Percentiles rank a stretch among this genome's conserved stretches.
Evolutionary conservation across 2,797 vertebrate species (phyloP).

Genomic region (Kryptolebias ocellatus): DNA sequence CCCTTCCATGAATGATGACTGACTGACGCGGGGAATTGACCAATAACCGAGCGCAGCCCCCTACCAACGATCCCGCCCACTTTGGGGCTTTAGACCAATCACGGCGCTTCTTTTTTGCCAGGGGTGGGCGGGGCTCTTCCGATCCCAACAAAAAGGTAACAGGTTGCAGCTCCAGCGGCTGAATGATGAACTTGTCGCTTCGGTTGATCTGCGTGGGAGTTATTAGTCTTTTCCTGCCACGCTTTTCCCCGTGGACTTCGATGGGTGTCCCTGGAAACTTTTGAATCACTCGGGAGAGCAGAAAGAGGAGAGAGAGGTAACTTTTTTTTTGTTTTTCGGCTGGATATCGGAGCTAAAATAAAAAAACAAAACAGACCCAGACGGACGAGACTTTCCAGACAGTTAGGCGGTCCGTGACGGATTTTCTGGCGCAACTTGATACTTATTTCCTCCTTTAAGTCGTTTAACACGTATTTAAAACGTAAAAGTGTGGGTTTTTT

Average conservation of each 20-base stretch:
- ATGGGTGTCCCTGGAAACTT: slow-evolving; percentile 23
- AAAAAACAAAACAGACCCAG: slow-evolving; percentile 12
- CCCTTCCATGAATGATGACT: background rate
- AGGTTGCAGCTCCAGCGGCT: slow-evolving; percentile 71
- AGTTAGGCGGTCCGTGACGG: background rate
- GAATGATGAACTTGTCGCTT: slow-evolving; percentile 65
- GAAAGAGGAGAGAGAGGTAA: slow-evolving; percentile 61
- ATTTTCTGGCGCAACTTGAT: background rate
- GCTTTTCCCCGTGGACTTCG: slow-evolving; percentile 3
- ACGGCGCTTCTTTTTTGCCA: background rate
- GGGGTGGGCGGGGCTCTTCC: slow-evolving; percentile 66
- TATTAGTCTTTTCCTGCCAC: slow-evolving; percentile 2
- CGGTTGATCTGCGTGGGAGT: slow-evolving; percentile 7
- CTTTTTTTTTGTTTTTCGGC: slow-evolving; percentile 27
- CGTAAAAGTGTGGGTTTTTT: background rate
- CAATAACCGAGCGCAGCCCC: slow-evolving; percentile 51
- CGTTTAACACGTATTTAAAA: background rate
- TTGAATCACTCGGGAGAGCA: slow-evolving; percentile 15
- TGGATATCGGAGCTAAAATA: slow-evolving; percentile 31
- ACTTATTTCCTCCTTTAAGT: background rate
- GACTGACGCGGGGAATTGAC: slow-evolving; percentile 24
- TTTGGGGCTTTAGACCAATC: slow-evolving; percentile 58
- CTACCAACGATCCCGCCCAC: slow-evolving; percentile 34
- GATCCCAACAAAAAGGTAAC: slow-evolving; percentile 78
- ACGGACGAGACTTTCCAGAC: slow-evolving; percentile 39